Percentiles rank a stretch among this genome's conserved stretches.
Evolutionary conservation across 2,113 vertebrate genomes (phyloP).

Genomic region (Toxostoma redivivum): DNA sequence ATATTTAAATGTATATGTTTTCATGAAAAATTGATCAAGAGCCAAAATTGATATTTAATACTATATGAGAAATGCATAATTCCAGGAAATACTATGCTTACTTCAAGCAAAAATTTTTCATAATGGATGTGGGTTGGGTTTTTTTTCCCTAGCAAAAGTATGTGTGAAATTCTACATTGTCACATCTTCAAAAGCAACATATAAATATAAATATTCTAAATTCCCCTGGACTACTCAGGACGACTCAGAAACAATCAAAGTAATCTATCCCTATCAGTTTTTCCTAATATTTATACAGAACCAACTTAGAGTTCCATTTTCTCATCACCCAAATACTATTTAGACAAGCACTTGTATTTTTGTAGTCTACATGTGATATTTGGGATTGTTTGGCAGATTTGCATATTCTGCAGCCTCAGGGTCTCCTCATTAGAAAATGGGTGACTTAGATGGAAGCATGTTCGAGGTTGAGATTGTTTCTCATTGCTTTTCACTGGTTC

Average conservation of each 20-base stretch:
- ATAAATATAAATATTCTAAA: not conserved
- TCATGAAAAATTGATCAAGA: conserved; percentile 6
- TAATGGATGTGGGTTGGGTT: not conserved
- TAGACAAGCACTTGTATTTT: not conserved
- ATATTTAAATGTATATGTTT: not conserved
- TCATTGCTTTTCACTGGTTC: not conserved
- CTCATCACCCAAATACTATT: not conserved
- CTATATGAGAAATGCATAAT: not conserved
- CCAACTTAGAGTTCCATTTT: not conserved
- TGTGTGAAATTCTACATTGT: not conserved
- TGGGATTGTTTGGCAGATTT: not conserved
- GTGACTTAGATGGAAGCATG: not conserved
- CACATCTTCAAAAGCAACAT: not conserved
- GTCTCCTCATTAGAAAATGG: not conserved
- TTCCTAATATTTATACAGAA: not conserved
- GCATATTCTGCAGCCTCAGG: not conserved
- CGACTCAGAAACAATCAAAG: not conserved
- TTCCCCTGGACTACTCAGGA: not conserved
- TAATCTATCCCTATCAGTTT: not conserved
- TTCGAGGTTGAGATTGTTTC: not conserved
- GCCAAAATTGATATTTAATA: not conserved
- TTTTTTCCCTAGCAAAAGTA: not conserved
- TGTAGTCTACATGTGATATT: not conserved
- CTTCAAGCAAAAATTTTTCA: not conserved
- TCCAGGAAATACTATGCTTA: not conserved